A percentile compares a stretch with the other conserved stretches of the same genome.
Conservation (phyloP, 2,888 invertebrate species). For the Euproctis similis region DNA sequence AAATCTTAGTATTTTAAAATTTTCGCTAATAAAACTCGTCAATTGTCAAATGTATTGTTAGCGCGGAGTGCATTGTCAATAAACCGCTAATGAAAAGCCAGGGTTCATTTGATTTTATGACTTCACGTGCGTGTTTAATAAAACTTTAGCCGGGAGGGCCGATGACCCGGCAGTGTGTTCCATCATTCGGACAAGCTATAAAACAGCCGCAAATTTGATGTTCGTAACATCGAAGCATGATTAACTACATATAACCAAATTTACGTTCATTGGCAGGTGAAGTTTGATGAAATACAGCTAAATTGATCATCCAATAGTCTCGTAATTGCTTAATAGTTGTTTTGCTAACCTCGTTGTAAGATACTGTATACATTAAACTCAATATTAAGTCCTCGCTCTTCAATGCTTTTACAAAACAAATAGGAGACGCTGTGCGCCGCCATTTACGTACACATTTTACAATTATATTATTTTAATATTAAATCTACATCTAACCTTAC, state of each 20-base stretch:
- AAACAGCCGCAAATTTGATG: constrained; percentile 32
- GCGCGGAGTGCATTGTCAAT: constrained; percentile 66
- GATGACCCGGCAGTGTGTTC: constrained; percentile 37
- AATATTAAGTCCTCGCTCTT: too few relatives aligned
- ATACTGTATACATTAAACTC: too few relatives aligned
- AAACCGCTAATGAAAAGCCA: constrained; percentile 67
- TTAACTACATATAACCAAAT: constrained; percentile 24
- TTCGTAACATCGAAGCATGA: constrained; percentile 21
- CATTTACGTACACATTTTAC: too few relatives aligned
- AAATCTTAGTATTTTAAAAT: too few relatives aligned
- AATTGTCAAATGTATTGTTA: too few relatives aligned
- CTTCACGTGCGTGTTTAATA: constrained; percentile 49
- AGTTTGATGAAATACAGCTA: constrained; percentile 18
- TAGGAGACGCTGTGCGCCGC: too few relatives aligned
- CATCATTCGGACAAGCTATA: constrained; percentile 37
- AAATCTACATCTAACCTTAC: too few relatives aligned
- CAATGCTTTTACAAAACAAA: too few relatives aligned
- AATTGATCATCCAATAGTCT: constrained; percentile 12
- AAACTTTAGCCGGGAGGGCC: constrained; percentile 48
- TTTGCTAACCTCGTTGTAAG: too few relatives aligned
- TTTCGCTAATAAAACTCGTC: too few relatives aligned
- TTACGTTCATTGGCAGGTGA: constrained; percentile 22
- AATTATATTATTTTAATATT: too few relatives aligned
- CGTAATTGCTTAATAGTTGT: too few relatives aligned
- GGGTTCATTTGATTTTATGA: constrained; percentile 70